Evolutionary conservation across 2,797 vertebrate species (phyloP), one percentile per base, ranked within the genome.

Genomic region (Tamandua tetradactyla): DNA sequence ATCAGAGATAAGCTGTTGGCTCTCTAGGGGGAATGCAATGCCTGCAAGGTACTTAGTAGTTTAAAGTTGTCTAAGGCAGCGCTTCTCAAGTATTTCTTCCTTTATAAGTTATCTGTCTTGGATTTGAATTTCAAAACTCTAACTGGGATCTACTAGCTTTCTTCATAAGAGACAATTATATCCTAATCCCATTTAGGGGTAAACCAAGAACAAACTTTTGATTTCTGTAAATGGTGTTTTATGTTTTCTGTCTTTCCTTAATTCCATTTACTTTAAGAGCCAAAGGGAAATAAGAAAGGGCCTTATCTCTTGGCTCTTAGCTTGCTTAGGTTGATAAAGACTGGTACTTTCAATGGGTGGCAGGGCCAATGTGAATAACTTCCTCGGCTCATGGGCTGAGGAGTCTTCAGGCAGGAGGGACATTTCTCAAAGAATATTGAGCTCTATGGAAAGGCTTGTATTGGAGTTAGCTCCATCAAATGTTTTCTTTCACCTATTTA

Each of bases 81-180:
- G 47, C 30, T 86, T 90, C 59, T 87, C 23, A 40, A 82, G 9
- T 14, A 23, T 44, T 55, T 47, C 35, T 80, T 93, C 15, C 55
- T 80, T 75, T 49, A 47, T 81, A 90, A 92, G 27, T 0, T 14
- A 1, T 81, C 44, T 17, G 7, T 52, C 17, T 55, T 69, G 30
- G 14, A 87, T 37, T 69, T 92, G 66, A 93, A 93, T 76, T 91
- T 79, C 17, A 61, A 74, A 87, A 69, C 40, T 7, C 32, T 64
- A 80, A 84, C 80, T 88, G 87, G 62, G 13, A 66, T 32, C 3
- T 74, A 61, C 87, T 90, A 75, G 14, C 9, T 85, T 94, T 93
- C 35, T 72, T 32, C 30, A 13, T 69, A 68, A 37, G 25, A 57
- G 20, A 81, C 75, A 83, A 30, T 59, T 82, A 62, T 86, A 86